Conservation (phyloP, 1,140 invertebrate species). For the Charaxes varanes region DNA sequence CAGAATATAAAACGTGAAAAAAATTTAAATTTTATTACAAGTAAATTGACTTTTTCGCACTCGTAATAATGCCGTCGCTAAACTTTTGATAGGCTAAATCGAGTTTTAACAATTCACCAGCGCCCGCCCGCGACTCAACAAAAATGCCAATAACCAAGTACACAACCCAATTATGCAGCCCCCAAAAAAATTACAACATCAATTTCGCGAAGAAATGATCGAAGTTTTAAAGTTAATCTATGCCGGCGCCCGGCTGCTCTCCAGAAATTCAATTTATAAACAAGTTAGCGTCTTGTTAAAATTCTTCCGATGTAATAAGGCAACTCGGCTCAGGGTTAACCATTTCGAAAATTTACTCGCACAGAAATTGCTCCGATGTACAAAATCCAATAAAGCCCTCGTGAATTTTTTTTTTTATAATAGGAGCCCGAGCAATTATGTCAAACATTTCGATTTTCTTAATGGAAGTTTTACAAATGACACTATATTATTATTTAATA, state of each 20-base stretch:
- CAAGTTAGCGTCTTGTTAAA: conserved; percentile 67
- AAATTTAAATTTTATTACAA: no score
- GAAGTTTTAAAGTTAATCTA: conserved; percentile 65
- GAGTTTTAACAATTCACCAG: conserved; percentile 2
- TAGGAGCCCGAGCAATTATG: no score
- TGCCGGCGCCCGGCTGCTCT: conserved; percentile 50
- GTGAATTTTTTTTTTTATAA: no score
- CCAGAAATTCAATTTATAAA: conserved; percentile 65
- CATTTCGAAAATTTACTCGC: conserved; percentile 15
- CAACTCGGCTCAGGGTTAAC: conserved; percentile 29
- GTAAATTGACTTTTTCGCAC: not conserved
- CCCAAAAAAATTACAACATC: conserved; percentile 33
- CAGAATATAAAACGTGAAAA: no score
- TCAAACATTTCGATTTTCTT: no score
- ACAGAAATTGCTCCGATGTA: no score
- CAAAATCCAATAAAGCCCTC: no score
- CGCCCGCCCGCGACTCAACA: conserved; percentile 1
- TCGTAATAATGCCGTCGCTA: conserved; percentile 1
- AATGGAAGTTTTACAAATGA: no score
- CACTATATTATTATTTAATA: no score
- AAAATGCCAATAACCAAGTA: conserved; percentile 29
- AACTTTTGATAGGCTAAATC: conserved; percentile 10
- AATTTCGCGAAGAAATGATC: conserved; percentile 54
- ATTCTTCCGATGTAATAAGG: conserved; percentile 65
- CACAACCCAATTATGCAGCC: conserved; percentile 29